Base-by-base conservation (phyloP, 2,888 invertebrate species). In the Cordilura impudica region DNA sequence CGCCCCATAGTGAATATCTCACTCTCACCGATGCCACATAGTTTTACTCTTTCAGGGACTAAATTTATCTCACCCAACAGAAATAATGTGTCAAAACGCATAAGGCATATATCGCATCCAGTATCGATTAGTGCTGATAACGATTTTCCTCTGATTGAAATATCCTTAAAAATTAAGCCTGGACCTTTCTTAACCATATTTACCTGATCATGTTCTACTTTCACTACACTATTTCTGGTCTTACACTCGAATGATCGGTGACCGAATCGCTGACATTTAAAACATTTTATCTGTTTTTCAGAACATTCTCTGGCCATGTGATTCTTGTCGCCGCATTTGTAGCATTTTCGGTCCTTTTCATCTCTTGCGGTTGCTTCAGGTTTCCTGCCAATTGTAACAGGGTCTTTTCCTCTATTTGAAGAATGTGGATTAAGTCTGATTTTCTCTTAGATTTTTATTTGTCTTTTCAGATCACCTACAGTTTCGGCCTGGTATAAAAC, bases 361-460 rank as follows among this genome's bases (percentile, higher is more conserved):
- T 18, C 31, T 3, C 5, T 6, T 5, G 49, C 14, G 2, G 1
- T 5, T 18, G n/a, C n/a, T 14, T 31, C 18, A 14, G 12, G 7
- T n/a, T 19, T 49, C 21, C 14, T 49, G 5, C 1, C 29, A 2
- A 0, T 56, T 1, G 4, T 1, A 0, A 21, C 31, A 0, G 35
- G 7, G 8, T 49, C 63, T 8, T 49, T 49, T 4, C 31, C 49
- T n/a, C 35, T 49, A 14, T 63, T 31, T 63, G n/a, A 56, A 12
- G 63, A 63, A 18, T 16, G 12, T 4, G 63, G 14, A 3, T 5
- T 3, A 14, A 6, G n/a, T 10, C 47, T 26, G 7, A 19, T 49
- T 16, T 69, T 69, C 12, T 58, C 69, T 6, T 69, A 69, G 0
- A 69, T 58, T 21, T 18, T 23, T 10, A 69, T 35, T 4, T 58